Evolutionary conservation across 2,888 invertebrate species (phyloP).

Genomic region (Drosophila pegasa): DNA sequence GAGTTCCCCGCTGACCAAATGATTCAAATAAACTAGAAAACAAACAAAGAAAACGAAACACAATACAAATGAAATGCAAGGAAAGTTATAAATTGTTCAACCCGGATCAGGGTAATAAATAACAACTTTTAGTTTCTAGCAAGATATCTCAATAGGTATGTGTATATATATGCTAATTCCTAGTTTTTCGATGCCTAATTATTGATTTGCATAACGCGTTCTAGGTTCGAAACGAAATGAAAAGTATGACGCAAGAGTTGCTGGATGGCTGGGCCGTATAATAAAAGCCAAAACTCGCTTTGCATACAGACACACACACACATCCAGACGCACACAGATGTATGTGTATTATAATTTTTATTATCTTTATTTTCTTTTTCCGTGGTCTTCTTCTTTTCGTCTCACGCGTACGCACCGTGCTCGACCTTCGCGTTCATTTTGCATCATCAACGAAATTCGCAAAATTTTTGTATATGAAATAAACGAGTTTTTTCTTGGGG

Average conservation of each 20-base stretch:
- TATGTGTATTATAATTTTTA: conserved; percentile 12
- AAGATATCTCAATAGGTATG: no score
- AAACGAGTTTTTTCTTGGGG: conserved; percentile 46
- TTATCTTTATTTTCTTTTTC: conserved; percentile 30
- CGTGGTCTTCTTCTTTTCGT: conserved; percentile 37
- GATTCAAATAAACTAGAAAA: neutral
- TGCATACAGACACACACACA: neutral
- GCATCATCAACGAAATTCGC: conserved; percentile 66
- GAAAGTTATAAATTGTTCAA: conserved; percentile 23
- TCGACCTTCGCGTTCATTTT: conserved; percentile 64
- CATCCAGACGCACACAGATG: neutral
- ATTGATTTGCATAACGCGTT: conserved; percentile 53
- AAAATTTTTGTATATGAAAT: conserved; percentile 45
- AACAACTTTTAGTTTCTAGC: conserved; percentile 1
- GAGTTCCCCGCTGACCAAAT: no score
- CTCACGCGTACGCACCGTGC: conserved; percentile 37
- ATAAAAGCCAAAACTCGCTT: conserved; percentile 8
- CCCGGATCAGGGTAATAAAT: conserved; percentile 11
- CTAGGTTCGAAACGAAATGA: conserved; percentile 63
- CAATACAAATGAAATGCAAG: conserved; percentile 10
- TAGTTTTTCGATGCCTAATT: conserved; percentile 5
- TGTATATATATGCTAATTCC: conserved; percentile 14
- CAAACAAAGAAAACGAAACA: neutral
- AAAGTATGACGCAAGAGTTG: conserved; percentile 69
- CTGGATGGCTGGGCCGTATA: neutral